These are phyloP conservation scores for Brachionichthys hirsutus DNA, from an alignment of 2,113 vertebrate species.

Conservation along the genomic window DNA sequence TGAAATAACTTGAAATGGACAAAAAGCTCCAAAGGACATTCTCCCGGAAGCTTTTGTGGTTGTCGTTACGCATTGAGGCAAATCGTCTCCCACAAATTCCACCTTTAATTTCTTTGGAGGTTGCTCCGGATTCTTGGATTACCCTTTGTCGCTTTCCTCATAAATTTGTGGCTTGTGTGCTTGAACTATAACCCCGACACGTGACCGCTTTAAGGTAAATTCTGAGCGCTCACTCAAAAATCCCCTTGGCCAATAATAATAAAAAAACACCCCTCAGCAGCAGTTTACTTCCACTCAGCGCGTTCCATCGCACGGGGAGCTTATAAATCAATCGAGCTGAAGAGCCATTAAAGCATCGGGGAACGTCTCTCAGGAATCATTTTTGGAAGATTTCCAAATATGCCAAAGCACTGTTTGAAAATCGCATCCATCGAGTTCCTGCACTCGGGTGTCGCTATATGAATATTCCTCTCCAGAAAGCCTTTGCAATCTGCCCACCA, in stretches of 20 bases:
- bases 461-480: neutral
- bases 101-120: too few relatives aligned
- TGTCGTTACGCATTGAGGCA: too few relatives aligned
- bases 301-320: too few relatives aligned
- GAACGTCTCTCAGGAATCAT: neutral
- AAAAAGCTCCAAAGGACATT: too few relatives aligned
- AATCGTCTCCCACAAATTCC: too few relatives aligned
- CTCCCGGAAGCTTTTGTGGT: too few relatives aligned
- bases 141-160: too few relatives aligned
- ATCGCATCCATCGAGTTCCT: constrained; percentile 1
- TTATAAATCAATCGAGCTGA: constrained; percentile 1
- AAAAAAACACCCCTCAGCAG: too few relatives aligned
- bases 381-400: constrained; percentile 14
- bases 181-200: neutral
- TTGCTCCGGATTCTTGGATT: too few relatives aligned
- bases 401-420: neutral
- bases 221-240: neutral
- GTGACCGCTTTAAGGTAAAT: constrained; percentile 3
- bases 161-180: constrained; percentile 37
- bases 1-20: too few relatives aligned
- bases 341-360: constrained; percentile 2
- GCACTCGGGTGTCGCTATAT: neutral
- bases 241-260: constrained; percentile 1
- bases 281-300: too few relatives aligned
- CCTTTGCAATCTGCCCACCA: constrained; percentile 12